Conservation (phyloP, 2,797 vertebrate species). For the Cheirogaleus major region DNA sequence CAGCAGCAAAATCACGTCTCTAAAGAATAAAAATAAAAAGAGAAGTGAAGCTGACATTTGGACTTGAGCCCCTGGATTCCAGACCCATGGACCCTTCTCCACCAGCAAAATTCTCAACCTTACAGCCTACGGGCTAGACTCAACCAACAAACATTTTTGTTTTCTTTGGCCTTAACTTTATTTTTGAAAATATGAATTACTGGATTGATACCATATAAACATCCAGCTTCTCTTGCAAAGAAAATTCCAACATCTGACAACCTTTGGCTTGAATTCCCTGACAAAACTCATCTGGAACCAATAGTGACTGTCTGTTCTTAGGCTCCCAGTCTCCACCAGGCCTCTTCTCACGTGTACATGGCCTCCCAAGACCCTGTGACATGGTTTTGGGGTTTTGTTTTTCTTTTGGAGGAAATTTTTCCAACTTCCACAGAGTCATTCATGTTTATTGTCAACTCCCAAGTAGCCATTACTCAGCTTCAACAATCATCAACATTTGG, state of each 20-base stretch:
- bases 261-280: slow-evolving; percentile 38
- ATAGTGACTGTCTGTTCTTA: neutral
- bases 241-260: slow-evolving; percentile 63
- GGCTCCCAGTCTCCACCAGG: neutral
- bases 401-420: neutral
- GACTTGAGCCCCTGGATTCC: neutral
- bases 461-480: neutral
- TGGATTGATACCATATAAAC: slow-evolving; percentile 64
- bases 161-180: slow-evolving; percentile 62
- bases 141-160: slow-evolving; percentile 18
- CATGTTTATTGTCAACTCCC: neutral
- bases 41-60: neutral
- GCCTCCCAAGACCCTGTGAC: neutral
- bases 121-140: neutral
- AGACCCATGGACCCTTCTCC: neutral
- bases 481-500: too few species aligned
- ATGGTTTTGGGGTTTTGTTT: slow-evolving; percentile 17
- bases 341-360: neutral
- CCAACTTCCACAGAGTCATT: neutral
- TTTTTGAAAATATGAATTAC: slow-evolving; percentile 45
- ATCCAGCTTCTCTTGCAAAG: slow-evolving; percentile 56
- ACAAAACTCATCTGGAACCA: slow-evolving; percentile 67
- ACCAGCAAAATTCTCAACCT: neutral
- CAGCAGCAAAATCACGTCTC: neutral
- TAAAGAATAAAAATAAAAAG: neutral